These are phyloP conservation scores for Diarsia brunnea DNA, from an alignment of 2,888 invertebrate genomes.

Conservation along the genomic window DNA sequence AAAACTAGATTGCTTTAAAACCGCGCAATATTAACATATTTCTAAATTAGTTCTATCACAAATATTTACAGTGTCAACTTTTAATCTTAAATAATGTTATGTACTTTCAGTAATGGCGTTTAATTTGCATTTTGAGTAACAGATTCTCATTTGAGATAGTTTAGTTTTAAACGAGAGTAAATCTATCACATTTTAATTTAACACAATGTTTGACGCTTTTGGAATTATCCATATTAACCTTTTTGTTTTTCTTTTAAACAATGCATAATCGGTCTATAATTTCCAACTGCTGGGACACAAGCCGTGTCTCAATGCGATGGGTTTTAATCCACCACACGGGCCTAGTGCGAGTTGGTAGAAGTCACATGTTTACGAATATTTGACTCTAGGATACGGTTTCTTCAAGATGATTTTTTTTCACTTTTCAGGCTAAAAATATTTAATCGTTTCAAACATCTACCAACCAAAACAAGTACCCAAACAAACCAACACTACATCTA, in stretches of 20 bases:
- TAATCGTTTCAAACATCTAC: not conserved
- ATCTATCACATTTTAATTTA: not conserved
- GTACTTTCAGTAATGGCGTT: slow-evolving; percentile 47
- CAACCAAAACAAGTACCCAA: slow-evolving; percentile 1
- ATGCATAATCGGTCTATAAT: too few species aligned
- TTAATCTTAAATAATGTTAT: slow-evolving; percentile 57
- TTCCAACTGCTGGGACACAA: too few species aligned
- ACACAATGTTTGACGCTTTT: not conserved
- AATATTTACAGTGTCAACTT: slow-evolving; percentile 50
- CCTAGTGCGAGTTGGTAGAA: too few species aligned
- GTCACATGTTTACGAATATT: too few species aligned
- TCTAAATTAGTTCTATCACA: slow-evolving; percentile 40
- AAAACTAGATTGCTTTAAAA: not conserved
- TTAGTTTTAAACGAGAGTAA: slow-evolving; percentile 54
- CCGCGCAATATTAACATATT: slow-evolving; percentile 20
- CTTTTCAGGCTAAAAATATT: too few species aligned
- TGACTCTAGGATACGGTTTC: too few species aligned
- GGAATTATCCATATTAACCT: too few species aligned
- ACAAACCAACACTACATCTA: slow-evolving; percentile 37
- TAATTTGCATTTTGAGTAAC: slow-evolving; percentile 57
- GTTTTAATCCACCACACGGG: too few species aligned
- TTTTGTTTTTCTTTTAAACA: not conserved
- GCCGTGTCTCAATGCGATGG: too few species aligned
- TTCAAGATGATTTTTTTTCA: too few species aligned
- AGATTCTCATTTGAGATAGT: slow-evolving; percentile 68